phyloP scores from a whole-genome alignment of 2,888 invertebrate species.

The Charanyca ferruginea region DNA sequence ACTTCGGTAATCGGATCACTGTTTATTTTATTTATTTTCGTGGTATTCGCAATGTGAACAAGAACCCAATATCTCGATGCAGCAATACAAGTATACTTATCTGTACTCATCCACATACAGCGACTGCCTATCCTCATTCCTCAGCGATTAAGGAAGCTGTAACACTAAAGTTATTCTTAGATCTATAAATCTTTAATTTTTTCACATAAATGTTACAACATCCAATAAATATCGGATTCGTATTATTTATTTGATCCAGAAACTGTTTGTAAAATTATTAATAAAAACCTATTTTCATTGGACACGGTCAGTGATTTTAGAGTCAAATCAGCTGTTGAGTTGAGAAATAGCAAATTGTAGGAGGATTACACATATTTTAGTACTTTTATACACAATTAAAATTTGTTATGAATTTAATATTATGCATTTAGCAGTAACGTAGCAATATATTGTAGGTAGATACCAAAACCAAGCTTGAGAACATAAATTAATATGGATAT shows the following conservation, averaged over 20 bases:
- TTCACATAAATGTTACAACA: constrained; percentile 43
- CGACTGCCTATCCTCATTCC: constrained; percentile 6
- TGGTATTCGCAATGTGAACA: no score
- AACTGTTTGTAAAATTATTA: constrained; percentile 38
- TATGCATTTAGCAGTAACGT: no score
- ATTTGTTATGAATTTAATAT: no score
- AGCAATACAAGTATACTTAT: no score
- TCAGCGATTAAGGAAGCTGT: constrained; percentile 26
- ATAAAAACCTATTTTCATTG: constrained; percentile 47
- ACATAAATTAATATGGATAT: no score
- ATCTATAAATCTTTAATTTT: constrained; percentile 48
- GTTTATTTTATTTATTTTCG: no score
- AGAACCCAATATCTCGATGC: no score
- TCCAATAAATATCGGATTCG: constrained; percentile 37
- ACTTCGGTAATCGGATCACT: no score
- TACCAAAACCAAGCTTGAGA: no score
- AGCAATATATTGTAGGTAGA: no score
- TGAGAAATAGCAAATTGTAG: constrained; percentile 1
- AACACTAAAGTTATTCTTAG: constrained; percentile 29
- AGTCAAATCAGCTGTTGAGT: constrained; percentile 39
- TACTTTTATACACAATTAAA: not conserved
- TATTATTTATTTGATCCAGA: constrained; percentile 52
- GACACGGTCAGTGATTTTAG: constrained; percentile 5
- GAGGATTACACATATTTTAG: not conserved
- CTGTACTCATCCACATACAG: not conserved